Evolutionary conservation across 2,888 invertebrate genomes (phyloP), one percentile per base, ranked within the genome.

Genomic region (Watsonalla binaria): DNA sequence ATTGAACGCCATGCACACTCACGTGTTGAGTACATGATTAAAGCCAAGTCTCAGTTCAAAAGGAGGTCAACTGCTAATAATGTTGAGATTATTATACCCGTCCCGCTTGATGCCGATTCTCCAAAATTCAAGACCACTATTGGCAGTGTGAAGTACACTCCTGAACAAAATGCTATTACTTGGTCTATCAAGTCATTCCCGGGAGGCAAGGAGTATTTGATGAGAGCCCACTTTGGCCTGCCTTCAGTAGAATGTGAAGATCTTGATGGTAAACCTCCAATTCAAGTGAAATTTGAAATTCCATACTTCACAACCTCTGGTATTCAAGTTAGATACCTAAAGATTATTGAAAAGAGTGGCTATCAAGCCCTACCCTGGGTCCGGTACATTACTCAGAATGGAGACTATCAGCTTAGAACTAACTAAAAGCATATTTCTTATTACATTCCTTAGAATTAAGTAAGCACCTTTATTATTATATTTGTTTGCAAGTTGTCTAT

Each of bases 301-400:
- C 99, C 99, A 0, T 99, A 99, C 79, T 99, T 99, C 76, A 99
- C 99, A 0, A 99, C 99, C 39, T 98, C 98, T 34, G 99, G 99
- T 42, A 99, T 99, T 72, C 99, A 99, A 93, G 98, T 97, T 59
- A 93, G 98, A 54, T 98, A 99, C 79, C 90, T 99, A 78, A 99
- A 99, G 88, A 99, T 99, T 70, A 99, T 99, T 72, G 99, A 99
- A 79, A 99, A 99, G 89, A 98, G 98, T 84, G 99, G 99, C 0
- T 99, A 99, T 83, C 99, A 99, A 86, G 99, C 99, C 0, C 82
- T 99, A 60, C 99, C 99, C 0, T 99, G 99, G 99, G 99, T 99
- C 6, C 92, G 99, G n/a, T 99, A 99, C 82, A 99, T 99, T 63
- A 99, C 99, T 46, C 99, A 99, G 82, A 99, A 99, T 82, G 99